Conservation (phyloP, 2,888 invertebrate genomes). For the Meta bourneti region DNA sequence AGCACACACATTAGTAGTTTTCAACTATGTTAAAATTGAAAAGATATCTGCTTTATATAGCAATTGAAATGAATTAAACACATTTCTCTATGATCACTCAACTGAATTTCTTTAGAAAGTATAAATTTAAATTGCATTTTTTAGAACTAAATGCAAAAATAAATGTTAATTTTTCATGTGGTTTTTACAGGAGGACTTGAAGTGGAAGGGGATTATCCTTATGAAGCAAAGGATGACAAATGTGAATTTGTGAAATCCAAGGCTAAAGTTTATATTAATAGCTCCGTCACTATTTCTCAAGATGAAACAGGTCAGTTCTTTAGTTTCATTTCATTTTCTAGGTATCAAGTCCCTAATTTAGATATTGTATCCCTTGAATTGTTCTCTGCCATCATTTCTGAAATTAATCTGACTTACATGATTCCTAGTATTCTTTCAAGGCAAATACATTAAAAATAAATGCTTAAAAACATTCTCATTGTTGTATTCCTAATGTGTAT, state of each 20-base stretch:
- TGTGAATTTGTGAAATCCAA: constrained; percentile 86
- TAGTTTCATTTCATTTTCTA: background rate
- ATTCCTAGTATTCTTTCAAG: no score
- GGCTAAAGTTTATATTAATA: constrained; percentile 85
- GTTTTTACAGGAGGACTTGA: constrained; percentile 89
- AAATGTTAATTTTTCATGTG: background rate
- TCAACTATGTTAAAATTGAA: background rate
- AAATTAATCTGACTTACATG: no score
- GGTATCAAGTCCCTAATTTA: no score
- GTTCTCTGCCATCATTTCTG: background rate
- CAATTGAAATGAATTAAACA: background rate
- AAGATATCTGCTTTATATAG: background rate
- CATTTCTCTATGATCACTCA: background rate
- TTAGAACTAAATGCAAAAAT: background rate
- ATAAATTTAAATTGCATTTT: background rate
- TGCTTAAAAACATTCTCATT: no score
- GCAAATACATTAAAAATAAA: no score
- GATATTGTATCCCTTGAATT: background rate
- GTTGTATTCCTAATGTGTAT: no score
- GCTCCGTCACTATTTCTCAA: constrained; percentile 91
- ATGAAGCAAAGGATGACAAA: constrained; percentile 89
- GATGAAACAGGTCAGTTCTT: constrained; percentile 86
- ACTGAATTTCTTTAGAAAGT: background rate
- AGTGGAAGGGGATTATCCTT: constrained; percentile 93
- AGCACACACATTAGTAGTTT: background rate